Evolutionary conservation across 2,888 invertebrate species (phyloP).

Genomic region (Catotricha subobsoleta): DNA sequence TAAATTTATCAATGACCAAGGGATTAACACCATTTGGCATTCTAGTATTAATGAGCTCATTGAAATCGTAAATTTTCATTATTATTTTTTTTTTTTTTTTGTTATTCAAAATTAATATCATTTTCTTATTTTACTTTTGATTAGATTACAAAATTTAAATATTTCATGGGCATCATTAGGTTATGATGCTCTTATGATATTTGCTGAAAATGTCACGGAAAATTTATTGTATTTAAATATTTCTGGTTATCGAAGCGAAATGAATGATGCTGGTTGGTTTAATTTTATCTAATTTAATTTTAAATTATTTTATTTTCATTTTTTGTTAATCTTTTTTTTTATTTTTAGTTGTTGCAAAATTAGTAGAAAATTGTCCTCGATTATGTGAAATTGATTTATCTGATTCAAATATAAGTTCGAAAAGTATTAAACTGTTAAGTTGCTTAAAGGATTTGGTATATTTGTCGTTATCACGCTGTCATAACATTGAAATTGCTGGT

Average conservation of each 20-base stretch:
- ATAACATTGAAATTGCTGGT: slow-evolving; percentile 50
- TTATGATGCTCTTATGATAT: slow-evolving; percentile 37
- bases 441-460: slow-evolving; percentile 48
- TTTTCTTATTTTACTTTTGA: too few relatives aligned
- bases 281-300: slow-evolving; percentile 2
- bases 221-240: slow-evolving; percentile 58
- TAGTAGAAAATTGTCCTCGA: slow-evolving; percentile 47
- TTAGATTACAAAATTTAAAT: slow-evolving; percentile 50
- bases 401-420: slow-evolving; percentile 54
- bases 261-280: slow-evolving; percentile 55
- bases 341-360: slow-evolving; percentile 44
- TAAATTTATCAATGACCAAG: slow-evolving; percentile 69
- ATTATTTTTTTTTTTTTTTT: not conserved
- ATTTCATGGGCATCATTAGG: slow-evolving; percentile 63
- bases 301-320: not conserved
- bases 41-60: slow-evolving; percentile 37
- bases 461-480: slow-evolving; percentile 64
- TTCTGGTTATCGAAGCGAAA: slow-evolving; percentile 59
- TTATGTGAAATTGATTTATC: slow-evolving; percentile 75
- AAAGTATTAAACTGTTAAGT: slow-evolving; percentile 38
- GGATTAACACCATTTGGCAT: slow-evolving; percentile 50
- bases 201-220: slow-evolving; percentile 42
- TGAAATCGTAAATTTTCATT: slow-evolving; percentile 13
- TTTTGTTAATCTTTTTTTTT: slow-evolving; percentile 1
- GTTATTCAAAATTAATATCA: too few relatives aligned